phyloP scores from a whole-genome alignment of 2,113 vertebrate genomes.

The Gadus chalcogrammus region DNA sequence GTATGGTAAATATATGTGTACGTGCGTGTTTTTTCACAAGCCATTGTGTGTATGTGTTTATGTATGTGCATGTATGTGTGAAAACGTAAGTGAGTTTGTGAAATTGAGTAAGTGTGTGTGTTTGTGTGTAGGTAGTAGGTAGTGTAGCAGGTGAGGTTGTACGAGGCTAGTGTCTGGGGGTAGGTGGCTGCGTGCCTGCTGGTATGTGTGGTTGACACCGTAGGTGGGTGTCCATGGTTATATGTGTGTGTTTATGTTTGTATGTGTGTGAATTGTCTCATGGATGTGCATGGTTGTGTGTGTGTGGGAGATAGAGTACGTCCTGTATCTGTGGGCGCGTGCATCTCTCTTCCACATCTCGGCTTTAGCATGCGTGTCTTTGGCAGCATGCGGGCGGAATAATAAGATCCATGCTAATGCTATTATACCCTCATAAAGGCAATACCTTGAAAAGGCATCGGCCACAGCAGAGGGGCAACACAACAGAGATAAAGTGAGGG shows the following conservation, averaged over 20 bases:
- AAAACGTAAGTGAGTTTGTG: background rate
- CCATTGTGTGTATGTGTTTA: background rate
- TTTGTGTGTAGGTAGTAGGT: constrained; percentile 47
- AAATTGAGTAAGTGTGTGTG: background rate
- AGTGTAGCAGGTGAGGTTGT: background rate
- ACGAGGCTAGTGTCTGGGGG: constrained; percentile 6
- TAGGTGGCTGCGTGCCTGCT: background rate
- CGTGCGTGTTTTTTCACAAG: background rate
- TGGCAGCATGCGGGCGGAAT: constrained; percentile 21
- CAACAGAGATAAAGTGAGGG: constrained; percentile 55
- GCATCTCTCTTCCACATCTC: too few relatives aligned
- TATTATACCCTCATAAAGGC: constrained; percentile 54
- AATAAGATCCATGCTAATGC: constrained; percentile 46
- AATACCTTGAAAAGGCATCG: constrained; percentile 52
- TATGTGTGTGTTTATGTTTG: constrained; percentile 5
- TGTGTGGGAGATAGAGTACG: background rate
- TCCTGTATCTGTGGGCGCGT: background rate
- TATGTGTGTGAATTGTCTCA: background rate
- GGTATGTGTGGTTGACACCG: background rate
- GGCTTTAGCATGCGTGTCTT: constrained; percentile 6
- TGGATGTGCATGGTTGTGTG: background rate
- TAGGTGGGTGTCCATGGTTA: too few relatives aligned
- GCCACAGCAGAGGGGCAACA: constrained; percentile 48
- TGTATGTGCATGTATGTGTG: background rate
- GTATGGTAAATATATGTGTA: too few relatives aligned